These are phyloP conservation scores for Meleagris gallopavo DNA, from an alignment of 2,113 vertebrate species.

Conservation along the genomic window DNA sequence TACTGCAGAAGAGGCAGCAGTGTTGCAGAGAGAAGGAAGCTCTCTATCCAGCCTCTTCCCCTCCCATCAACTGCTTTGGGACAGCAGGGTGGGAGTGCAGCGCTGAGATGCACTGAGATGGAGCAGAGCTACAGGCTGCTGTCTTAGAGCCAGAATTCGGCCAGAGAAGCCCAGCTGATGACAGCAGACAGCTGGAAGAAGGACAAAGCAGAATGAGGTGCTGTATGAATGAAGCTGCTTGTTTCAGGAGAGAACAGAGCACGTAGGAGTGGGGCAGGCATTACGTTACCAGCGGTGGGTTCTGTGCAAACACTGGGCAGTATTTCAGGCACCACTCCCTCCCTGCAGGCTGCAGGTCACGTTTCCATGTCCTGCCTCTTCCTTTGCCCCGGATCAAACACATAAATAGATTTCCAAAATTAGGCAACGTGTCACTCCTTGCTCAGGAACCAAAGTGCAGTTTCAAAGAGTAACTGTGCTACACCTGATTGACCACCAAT, in stretches of 20 bases:
- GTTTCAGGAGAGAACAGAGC: not conserved
- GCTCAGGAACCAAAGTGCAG: not conserved
- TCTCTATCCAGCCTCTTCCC: not conserved
- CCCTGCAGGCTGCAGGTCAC: no score
- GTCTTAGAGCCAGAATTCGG: no score
- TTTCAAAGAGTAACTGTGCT: not conserved
- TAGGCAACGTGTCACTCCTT: not conserved
- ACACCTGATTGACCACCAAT: no score
- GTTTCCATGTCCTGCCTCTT: not conserved
- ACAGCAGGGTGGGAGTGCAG: no score
- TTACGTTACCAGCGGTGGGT: rapidly evolving
- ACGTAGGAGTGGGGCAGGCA: not conserved
- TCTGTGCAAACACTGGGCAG: not conserved
- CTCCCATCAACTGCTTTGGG: no score
- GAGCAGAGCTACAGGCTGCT: not conserved
- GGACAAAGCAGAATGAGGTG: not conserved
- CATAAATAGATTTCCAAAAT: not conserved
- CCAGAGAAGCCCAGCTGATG: no score
- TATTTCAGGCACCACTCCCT: not conserved
- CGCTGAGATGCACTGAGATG: not conserved
- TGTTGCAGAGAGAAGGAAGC: not conserved
- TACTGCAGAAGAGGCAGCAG: not conserved
- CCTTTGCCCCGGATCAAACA: not conserved
- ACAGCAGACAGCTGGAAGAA: not conserved
- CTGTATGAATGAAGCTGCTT: not conserved